Evolutionary conservation across 2,797 vertebrate genomes (phyloP), one percentile per base, ranked within the genome.

Genomic region (Cyprinella venusta): DNA sequence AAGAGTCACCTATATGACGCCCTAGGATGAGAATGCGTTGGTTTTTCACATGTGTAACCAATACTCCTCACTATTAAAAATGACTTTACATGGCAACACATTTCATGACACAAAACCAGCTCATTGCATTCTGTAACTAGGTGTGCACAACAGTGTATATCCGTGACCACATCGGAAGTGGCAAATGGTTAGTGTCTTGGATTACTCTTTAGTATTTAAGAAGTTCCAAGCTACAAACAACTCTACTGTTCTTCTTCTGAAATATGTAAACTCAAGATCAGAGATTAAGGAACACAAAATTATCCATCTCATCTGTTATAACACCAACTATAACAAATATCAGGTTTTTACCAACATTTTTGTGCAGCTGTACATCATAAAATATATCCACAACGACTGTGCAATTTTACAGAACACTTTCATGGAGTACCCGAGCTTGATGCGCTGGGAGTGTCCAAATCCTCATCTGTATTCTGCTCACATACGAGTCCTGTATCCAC

Each of bases 391-490:
- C 10, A 69, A 69, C 5, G 21, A 67, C 1, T 24, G 67, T 45
- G 21, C 10, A 45, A 18, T 77, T 30, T 77, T 64, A n/a, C 3
- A 63, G 40, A 45, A 30, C 38, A 77, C 16, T 33, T 79, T 50
- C 54, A 40, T 38, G 63, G 70, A 87, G 85, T 92, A 96, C 96
- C 96, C 38, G 95, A 96, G 89, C 93, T 96, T 0, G 92, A 94
- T 63, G 38, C 65, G 50, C 81, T 83, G 36, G 90, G 90, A 83
- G 92, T 93, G 88, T 96, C 94, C 59, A 86, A 86, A 9, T 88
- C 52, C 26, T 88, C 90, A 54, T 90, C 91, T 75, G 85, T 87
- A 40, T 87, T 88, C 15, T 93, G 92, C 30, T 83, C 89, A 82
- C 87, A 84, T 40, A 88, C 71, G 1, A 88, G 71, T 2, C 84